Conservation (phyloP, 2,113 vertebrate genomes). For the Oreotrochilus melanogaster region DNA sequence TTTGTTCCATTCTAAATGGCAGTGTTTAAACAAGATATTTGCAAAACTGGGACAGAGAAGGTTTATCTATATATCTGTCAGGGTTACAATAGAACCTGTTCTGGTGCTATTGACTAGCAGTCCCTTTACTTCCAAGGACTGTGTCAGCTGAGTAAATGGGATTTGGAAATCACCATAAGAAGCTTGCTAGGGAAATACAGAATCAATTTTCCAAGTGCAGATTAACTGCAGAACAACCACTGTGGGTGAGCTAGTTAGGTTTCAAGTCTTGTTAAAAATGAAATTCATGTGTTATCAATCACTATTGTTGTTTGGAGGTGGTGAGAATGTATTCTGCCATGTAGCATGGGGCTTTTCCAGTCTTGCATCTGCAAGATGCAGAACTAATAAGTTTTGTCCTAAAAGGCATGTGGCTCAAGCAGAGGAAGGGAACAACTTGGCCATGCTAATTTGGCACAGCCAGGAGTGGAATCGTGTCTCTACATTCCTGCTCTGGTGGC, state of each 20-base stretch:
- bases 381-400: not conserved
- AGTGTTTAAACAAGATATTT: not conserved
- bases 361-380: not conserved
- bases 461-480: not conserved
- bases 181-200: not conserved
- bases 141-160: constrained; percentile 1
- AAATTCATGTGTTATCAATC: not conserved
- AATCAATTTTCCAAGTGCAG: not conserved
- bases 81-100: not conserved
- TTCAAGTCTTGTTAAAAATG: not conserved
- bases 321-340: not conserved
- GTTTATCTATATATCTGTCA: not conserved
- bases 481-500: not conserved
- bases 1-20: not conserved
- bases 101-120: not conserved
- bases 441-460: not conserved
- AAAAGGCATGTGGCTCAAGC: not conserved
- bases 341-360: not conserved
- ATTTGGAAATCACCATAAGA: not conserved
- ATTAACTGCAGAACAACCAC: not conserved
- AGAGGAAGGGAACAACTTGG: not conserved
- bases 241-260: not conserved
- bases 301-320: not conserved
- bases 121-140: not conserved
- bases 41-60: not conserved